phyloP scores from a whole-genome alignment of 2,797 vertebrate species.

The Graptemys geographica region DNA sequence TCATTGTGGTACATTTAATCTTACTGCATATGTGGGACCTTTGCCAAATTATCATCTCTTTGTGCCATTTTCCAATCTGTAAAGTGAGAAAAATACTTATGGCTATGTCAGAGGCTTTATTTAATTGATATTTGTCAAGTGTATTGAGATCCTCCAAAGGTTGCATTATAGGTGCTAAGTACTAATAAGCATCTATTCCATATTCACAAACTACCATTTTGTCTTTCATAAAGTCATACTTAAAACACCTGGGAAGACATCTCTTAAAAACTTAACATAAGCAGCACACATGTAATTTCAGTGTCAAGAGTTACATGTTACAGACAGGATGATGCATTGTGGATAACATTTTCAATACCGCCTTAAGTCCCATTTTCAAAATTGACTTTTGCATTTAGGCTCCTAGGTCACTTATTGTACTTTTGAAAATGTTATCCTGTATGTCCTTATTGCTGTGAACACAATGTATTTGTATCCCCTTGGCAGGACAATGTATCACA shows the following conservation, averaged over 20 bases:
- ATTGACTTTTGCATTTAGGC: not conserved
- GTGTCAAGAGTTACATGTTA: not conserved
- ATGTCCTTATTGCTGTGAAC: not conserved
- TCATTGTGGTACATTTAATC: not conserved
- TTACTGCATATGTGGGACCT: not conserved
- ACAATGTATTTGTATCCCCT: not conserved
- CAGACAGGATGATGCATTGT: not conserved
- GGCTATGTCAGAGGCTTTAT: not conserved
- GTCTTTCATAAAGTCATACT: not conserved
- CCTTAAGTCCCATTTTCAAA: not conserved
- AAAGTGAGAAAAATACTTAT: not conserved
- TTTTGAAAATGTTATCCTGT: not conserved
- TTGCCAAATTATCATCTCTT: not conserved
- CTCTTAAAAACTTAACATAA: not conserved
- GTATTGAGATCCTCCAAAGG: not conserved
- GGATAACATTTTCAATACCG: not conserved
- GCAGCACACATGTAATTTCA: not conserved
- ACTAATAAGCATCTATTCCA: slow-evolving; percentile 6
- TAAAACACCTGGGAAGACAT: not conserved
- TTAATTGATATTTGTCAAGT: not conserved
- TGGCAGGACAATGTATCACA: not conserved
- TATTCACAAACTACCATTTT: not conserved
- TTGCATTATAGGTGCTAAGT: not conserved
- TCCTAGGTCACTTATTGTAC: not conserved
- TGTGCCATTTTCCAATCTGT: not conserved